Base-by-base conservation (phyloP, 2,888 invertebrate species). In the Amiota minor region DNA sequence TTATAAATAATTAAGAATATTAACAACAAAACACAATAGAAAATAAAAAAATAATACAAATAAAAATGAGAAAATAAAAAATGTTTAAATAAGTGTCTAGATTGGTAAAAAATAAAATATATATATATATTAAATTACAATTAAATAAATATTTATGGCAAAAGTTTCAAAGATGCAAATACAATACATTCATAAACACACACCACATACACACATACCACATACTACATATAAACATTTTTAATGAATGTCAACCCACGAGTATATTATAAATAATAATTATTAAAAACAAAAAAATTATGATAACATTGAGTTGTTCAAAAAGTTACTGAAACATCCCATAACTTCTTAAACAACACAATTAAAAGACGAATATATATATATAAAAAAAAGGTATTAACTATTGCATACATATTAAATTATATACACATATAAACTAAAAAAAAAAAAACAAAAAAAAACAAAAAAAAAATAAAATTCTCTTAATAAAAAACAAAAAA, bases 31-130 rank as follows among this genome's bases (percentile, higher is more conserved):
- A 35, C 35, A 35, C 35, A 35, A 35, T 74, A 73, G 62, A 73
- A 76, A 78, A 76, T 72, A 74, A 72, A 12, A 72, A 72, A 68
- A 71, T 16, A n/a, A 69, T 71, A 76, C 71, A 20, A 72, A 74
- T 62, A 62, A 64, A 68, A 71, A 69, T 47, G 53, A 73, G 18
- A 55, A 53, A 74, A 23, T 71, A 65, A 35, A 14, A 72, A 75
- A 76, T 78, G 79, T 79, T 79, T 85, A 81, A 83, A 80, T 84
- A 82, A 83, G 81, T 84, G 81, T 83, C 81, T 84, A 84, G 84
- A 80, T 80, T 80, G 81, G 81, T 83, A 82, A 80, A 79, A 77
- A 78, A 59, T 45, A 67, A 61, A 47, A 65, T 18, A 20, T 16
- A 67, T n/a, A 67, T 67, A 67, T 18, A 49, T 49, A 47, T 18